Evolutionary conservation across 2,888 invertebrate genomes (phyloP).

Genomic region (Drosophila gaucha): DNA sequence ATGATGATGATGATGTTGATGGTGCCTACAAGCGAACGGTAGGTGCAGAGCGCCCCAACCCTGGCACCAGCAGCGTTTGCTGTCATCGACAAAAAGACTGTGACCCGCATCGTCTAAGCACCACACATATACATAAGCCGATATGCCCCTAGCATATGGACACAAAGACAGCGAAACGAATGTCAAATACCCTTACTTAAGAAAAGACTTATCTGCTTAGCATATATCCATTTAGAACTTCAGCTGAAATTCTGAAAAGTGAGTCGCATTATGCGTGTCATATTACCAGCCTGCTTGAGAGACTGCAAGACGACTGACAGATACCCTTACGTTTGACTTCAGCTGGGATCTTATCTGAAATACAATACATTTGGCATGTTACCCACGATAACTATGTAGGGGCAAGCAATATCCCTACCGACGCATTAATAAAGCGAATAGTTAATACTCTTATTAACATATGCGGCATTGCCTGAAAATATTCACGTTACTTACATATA

Average conservation of each 20-base stretch:
- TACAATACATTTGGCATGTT: too few species aligned
- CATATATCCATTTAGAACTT: too few species aligned
- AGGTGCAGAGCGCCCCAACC: conserved; percentile 50
- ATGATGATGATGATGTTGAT: conserved; percentile 19
- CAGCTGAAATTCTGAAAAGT: background rate
- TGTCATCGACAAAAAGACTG: conserved; percentile 54
- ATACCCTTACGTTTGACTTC: background rate
- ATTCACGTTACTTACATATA: too few species aligned
- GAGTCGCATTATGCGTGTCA: background rate
- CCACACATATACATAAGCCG: conserved; percentile 23
- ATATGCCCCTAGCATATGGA: conserved; percentile 27
- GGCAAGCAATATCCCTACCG: too few species aligned
- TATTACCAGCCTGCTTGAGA: too few species aligned
- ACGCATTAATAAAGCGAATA: too few species aligned
- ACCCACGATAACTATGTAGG: too few species aligned
- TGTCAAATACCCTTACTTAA: conserved; percentile 20
- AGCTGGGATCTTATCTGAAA: too few species aligned
- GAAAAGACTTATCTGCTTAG: background rate
- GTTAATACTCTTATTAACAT: too few species aligned
- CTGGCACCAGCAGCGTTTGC: conserved; percentile 26
- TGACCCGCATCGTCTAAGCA: conserved; percentile 68
- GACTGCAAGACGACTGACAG: background rate
- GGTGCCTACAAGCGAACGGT: conserved; percentile 40
- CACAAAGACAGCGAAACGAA: conserved; percentile 6
- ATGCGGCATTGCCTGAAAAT: too few species aligned